These are phyloP conservation scores for Lasioglossum oenotherae DNA, from an alignment of 2,888 invertebrate genomes.

Conservation along the genomic window DNA sequence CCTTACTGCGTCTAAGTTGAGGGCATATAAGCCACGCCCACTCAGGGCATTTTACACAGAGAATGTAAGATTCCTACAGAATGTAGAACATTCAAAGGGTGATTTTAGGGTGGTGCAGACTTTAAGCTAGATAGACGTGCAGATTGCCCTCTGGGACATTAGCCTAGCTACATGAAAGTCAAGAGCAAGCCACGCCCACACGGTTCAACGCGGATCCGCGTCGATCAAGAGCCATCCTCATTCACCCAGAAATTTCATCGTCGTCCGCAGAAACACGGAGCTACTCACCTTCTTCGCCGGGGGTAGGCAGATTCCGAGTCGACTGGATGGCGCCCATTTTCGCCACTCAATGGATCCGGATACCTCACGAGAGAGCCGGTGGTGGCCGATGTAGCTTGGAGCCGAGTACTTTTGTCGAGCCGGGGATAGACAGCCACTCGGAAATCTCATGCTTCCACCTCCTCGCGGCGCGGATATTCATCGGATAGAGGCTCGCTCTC, in stretches of 20 bases:
- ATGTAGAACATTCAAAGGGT: too few species aligned
- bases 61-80: too few species aligned
- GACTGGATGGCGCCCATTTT: conserved; percentile 86
- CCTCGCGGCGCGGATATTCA: conserved; percentile 48
- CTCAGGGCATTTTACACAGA: too few species aligned
- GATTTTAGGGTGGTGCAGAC: too few species aligned
- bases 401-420: conserved; percentile 43
- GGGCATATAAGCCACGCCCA: too few species aligned
- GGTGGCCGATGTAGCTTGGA: conserved; percentile 58
- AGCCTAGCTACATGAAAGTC: not conserved
- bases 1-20: too few species aligned
- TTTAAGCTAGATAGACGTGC: not conserved
- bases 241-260: conserved; percentile 11
- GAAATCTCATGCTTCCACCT: conserved; percentile 67
- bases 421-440: conserved; percentile 50
- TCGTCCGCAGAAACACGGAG: conserved; percentile 5
- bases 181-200: not conserved
- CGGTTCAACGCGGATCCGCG: not conserved
- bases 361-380: conserved; percentile 61
- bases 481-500: conserved; percentile 14
- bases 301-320: conserved; percentile 83
- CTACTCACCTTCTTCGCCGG: conserved; percentile 84
- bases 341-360: conserved; percentile 66
- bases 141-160: not conserved
- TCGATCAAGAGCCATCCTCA: not conserved